Evolutionary conservation across 2,797 vertebrate species (phyloP), one percentile per base, ranked within the genome.

Genomic region (Xerus rutilus): DNA sequence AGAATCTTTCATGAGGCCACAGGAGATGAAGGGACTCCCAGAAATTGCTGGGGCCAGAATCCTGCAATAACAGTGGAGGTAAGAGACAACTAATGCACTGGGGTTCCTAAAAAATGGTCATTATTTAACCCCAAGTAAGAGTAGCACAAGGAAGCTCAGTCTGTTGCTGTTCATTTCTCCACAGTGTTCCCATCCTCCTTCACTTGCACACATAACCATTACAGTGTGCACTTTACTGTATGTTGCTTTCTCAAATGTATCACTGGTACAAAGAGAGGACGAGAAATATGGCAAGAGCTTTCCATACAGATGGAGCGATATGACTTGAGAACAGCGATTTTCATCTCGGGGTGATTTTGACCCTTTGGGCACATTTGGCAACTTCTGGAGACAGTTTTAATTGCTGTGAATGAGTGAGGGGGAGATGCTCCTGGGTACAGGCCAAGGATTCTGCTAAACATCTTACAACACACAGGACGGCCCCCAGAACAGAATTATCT

Each of bases 51-150:
- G 54, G 59, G 17, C 45, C 47, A 69, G 69, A 43, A 32, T 82
- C 77, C 72, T 67, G 54, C n/a, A 72, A 11, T 67, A 54, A 74
- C n/a, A 74, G 21, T 30, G 5, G 57, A 92, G 15, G 77, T 43
- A 18, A 62, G 43, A 89, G 59, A 74, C 9, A 54, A 30, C 17
- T 65, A 82, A 72, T 12, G 18, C 17, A 52, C 32, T n/a, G 18
- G 47, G 9, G 23, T 83, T 96, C 76, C 54, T n/a, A 79, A 43
- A 79, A 96, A 89, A 47, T 23, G 59, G 30, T 32, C 85, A 65
- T 30, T 62, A 82, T 93, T 72, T 45, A 82, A 49, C 39, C 28
- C 21, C 28, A 10, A 10, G 47, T 11, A n/a, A 64, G 72, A n/a
- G 43, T 6, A 76, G n/a, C 54, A 49, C 49, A 64, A 18, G 43